Percentiles rank a stretch among this genome's conserved stretches.
These are phyloP conservation scores for Abrostola triplasia DNA, from an alignment of 2,888 invertebrate species.

Conservation along the genomic window DNA sequence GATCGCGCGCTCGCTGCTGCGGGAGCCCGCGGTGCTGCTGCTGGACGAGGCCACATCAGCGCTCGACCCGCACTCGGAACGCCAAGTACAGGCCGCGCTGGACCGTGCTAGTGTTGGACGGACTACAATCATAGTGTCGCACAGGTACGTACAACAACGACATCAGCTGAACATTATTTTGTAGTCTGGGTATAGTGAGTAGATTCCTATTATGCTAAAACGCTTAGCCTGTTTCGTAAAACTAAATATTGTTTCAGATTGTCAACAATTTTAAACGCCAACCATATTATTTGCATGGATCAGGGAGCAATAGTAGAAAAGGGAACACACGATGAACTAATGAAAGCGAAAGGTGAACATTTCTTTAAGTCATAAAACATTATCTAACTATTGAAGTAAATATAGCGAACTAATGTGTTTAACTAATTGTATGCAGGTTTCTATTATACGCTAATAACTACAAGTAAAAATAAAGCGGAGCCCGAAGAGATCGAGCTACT, in stretches of 20 bases:
- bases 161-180: neutral
- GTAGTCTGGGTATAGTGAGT: neutral
- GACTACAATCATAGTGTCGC: slow-evolving; percentile 92
- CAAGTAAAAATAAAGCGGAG: slow-evolving; percentile 84
- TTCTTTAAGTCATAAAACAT: neutral
- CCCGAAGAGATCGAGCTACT: slow-evolving; percentile 73
- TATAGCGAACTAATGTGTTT: neutral
- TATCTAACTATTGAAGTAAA: neutral
- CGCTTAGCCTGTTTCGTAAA: neutral
- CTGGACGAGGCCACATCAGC: slow-evolving; percentile 96
- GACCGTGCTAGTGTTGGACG: slow-evolving; percentile 91
- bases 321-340: slow-evolving; percentile 92
- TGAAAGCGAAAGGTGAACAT: slow-evolving; percentile 88
- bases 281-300: slow-evolving; percentile 92
- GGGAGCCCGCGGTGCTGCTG: slow-evolving; percentile 92
- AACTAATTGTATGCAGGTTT: slow-evolving; percentile 62
- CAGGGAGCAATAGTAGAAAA: slow-evolving; percentile 92
- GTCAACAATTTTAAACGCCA: slow-evolving; percentile 91
- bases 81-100: slow-evolving; percentile 93
- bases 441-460: slow-evolving; percentile 89
- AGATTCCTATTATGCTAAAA: neutral
- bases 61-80: slow-evolving; percentile 93
- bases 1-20: slow-evolving; percentile 93
- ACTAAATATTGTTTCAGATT: slow-evolving; percentile 74
- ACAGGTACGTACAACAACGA: slow-evolving; percentile 76